phyloP scores from a whole-genome alignment of 1,140 invertebrate genomes.

The Acromyrmex charruanus region DNA sequence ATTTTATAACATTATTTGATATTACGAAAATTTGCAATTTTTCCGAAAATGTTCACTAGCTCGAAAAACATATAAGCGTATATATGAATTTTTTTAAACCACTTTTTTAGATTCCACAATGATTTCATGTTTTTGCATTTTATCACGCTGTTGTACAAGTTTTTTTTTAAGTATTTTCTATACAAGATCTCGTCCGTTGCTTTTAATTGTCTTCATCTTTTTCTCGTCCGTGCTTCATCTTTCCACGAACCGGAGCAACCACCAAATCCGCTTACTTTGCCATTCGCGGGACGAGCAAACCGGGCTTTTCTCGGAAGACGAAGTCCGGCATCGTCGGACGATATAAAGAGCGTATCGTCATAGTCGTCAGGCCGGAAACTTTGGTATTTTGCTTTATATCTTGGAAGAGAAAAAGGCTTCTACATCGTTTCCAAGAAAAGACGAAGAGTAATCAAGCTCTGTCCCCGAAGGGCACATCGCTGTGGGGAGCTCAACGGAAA shows the following conservation, averaged over 20 bases:
- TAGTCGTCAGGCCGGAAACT: constrained; percentile 62
- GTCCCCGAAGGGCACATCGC: constrained; percentile 44
- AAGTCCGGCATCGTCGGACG: constrained; percentile 57
- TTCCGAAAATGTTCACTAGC: neutral
- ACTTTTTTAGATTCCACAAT: neutral
- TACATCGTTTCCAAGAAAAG: constrained; percentile 48
- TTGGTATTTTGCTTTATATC: constrained; percentile 56
- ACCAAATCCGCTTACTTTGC: constrained; percentile 74
- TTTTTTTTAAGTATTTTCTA: neutral
- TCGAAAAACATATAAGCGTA: neutral
- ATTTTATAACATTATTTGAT: neutral
- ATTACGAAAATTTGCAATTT: neutral
- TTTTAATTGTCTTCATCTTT: constrained; percentile 40
- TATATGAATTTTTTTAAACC: neutral
- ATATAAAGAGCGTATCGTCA: constrained; percentile 61
- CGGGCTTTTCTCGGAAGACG: constrained; percentile 56
- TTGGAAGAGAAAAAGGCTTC: constrained; percentile 27
- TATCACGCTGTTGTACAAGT: neutral
- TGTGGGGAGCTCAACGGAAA: constrained; percentile 46
- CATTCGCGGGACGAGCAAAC: constrained; percentile 66
- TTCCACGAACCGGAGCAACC: constrained; percentile 43
- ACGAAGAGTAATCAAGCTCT: constrained; percentile 52
- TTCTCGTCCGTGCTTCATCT: constrained; percentile 20
- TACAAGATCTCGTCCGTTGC: neutral
- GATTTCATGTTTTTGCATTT: neutral